These are phyloP conservation scores for Apotomis capreana DNA, from an alignment of 2,888 invertebrate genomes.

Conservation along the genomic window DNA sequence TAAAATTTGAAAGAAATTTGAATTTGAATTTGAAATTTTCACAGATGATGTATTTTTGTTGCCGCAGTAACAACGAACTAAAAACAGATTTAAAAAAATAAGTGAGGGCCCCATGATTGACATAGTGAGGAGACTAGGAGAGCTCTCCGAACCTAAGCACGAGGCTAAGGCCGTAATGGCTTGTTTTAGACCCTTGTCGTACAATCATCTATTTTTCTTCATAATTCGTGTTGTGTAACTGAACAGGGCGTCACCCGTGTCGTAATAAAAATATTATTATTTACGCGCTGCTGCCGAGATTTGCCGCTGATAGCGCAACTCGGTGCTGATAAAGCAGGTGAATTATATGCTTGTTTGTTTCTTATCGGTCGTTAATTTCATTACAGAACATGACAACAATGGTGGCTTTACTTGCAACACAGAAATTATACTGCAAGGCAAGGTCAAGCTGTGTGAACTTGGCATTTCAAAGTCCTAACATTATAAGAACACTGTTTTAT, in stretches of 20 bases:
- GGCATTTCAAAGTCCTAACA: too few relatives aligned
- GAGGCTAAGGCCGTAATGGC: too few relatives aligned
- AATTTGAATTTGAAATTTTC: too few relatives aligned
- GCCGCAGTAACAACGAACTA: too few relatives aligned
- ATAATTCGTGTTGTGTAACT: neutral
- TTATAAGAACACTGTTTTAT: too few relatives aligned
- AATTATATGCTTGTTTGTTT: constrained; percentile 1
- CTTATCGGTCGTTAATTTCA: neutral
- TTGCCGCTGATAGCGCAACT: constrained; percentile 5
- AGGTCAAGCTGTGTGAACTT: neutral
- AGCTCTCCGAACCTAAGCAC: too few relatives aligned
- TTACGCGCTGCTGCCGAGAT: neutral
- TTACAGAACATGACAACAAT: neutral
- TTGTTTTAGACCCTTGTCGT: too few relatives aligned
- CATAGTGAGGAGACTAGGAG: too few relatives aligned
- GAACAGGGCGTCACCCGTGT: constrained; percentile 5
- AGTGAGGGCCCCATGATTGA: too few relatives aligned
- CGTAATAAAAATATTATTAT: neutral
- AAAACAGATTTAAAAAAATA: too few relatives aligned
- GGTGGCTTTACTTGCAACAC: neutral
- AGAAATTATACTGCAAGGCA: neutral
- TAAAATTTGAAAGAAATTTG: too few relatives aligned
- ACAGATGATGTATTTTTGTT: too few relatives aligned
- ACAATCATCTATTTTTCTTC: neutral
- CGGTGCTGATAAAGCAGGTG: neutral